phyloP scores from a whole-genome alignment of 2,888 invertebrate genomes.

The Polymixis flavicincta region DNA sequence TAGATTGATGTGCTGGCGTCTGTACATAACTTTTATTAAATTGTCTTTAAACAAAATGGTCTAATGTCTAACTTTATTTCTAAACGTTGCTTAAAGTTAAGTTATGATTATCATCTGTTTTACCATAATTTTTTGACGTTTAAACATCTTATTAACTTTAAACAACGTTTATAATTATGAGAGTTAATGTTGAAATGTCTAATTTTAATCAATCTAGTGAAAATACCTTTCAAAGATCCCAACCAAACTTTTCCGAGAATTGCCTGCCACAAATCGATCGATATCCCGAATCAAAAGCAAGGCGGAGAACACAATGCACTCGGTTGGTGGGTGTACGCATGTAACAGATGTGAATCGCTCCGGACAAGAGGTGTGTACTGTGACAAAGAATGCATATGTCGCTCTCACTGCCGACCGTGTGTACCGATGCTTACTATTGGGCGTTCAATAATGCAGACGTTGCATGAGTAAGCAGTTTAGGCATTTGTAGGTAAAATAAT shows the following conservation, averaged over 20 bases:
- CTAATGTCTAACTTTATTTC: too few species aligned
- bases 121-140: too few species aligned
- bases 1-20: too few species aligned
- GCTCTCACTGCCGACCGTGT: constrained; percentile 61
- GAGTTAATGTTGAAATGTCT: too few species aligned
- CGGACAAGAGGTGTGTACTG: constrained; percentile 78
- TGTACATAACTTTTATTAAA: too few species aligned
- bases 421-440: constrained; percentile 80
- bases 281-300: constrained; percentile 65
- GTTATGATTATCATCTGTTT: too few species aligned
- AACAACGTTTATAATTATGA: too few species aligned
- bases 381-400: constrained; percentile 87
- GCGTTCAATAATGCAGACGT: constrained; percentile 78
- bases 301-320: constrained; percentile 73
- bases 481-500: constrained; percentile 38
- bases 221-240: too few species aligned
- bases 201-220: background rate
- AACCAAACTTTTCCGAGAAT: constrained; percentile 28
- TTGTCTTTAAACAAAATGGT: too few species aligned
- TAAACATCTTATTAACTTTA: too few species aligned
- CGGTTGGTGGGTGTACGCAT: constrained; percentile 83
- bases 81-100: too few species aligned
- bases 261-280: constrained; percentile 9
- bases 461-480: constrained; percentile 75
- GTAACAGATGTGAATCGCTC: constrained; percentile 84